These are phyloP conservation scores for Drosophila chauvacae DNA, from an alignment of 1,140 invertebrate genomes.

Conservation along the genomic window DNA sequence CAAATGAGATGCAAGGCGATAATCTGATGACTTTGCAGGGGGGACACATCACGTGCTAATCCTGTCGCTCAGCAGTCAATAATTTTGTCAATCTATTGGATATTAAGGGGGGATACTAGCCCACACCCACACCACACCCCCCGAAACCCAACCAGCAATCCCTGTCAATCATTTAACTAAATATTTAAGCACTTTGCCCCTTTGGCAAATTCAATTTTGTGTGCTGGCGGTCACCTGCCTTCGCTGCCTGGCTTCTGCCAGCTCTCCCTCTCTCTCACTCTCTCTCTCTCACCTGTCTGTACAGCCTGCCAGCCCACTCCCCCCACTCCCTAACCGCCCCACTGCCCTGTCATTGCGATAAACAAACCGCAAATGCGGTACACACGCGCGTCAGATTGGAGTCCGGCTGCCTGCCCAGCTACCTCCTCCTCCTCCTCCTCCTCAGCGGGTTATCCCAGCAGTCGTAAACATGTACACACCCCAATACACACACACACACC, in stretches of 20 bases:
- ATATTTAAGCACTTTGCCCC: slow-evolving; percentile 65
- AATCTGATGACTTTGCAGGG: slow-evolving; percentile 9
- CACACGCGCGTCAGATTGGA: slow-evolving; percentile 59
- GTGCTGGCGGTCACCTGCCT: slow-evolving; percentile 30
- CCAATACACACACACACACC: slow-evolving; percentile 1
- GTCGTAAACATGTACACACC: slow-evolving; percentile 15
- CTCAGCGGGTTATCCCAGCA: neutral
- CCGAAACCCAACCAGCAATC: slow-evolving; percentile 22
- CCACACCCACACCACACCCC: too few relatives aligned
- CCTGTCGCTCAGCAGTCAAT: slow-evolving; percentile 48
- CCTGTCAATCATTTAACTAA: slow-evolving; percentile 70
- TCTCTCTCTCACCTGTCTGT: neutral
- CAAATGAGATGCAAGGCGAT: slow-evolving; percentile 29
- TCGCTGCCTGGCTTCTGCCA: neutral
- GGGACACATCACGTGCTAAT: slow-evolving; percentile 20
- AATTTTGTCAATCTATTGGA: slow-evolving; percentile 48
- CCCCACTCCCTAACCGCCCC: too few relatives aligned
- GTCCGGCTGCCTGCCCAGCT: slow-evolving; percentile 6
- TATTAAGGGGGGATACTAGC: too few relatives aligned
- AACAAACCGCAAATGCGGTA: slow-evolving; percentile 70
- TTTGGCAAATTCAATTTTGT: slow-evolving; percentile 63
- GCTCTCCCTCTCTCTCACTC: neutral
- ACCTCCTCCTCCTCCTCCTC: neutral
- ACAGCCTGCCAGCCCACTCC: too few relatives aligned
- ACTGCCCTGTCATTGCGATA: slow-evolving; percentile 33